phyloP scores from a whole-genome alignment of 2,888 invertebrate species.

The Leptogaster cylindrica region DNA sequence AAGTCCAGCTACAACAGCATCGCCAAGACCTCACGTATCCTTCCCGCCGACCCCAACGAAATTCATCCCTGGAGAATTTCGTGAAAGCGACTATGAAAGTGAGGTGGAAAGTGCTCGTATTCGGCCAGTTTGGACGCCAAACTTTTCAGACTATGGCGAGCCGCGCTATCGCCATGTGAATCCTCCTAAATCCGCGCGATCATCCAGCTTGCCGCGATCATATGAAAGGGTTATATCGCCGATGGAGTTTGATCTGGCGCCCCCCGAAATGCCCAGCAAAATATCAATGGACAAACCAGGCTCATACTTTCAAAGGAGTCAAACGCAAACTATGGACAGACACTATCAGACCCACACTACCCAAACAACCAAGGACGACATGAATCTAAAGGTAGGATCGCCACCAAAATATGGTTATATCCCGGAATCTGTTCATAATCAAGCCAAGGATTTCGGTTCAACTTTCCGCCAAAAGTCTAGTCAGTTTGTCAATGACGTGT shows the following conservation, averaged over 20 bases:
- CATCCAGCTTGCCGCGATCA: conserved; percentile 64
- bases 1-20: conserved; percentile 59
- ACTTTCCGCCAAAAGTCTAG: conserved; percentile 73
- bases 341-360: conserved; percentile 22
- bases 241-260: conserved; percentile 68
- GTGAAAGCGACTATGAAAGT: conserved; percentile 75
- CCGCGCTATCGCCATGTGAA: conserved; percentile 69
- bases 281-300: conserved; percentile 55
- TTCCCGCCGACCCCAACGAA: conserved; percentile 69
- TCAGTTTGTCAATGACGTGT: conserved; percentile 71
- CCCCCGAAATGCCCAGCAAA: conserved; percentile 62
- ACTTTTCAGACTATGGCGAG: conserved; percentile 66
- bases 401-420: conserved; percentile 68
- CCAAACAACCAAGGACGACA: conserved; percentile 54
- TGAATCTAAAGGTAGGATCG: conserved; percentile 65
- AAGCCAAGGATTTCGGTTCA: conserved; percentile 71
- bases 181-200: conserved; percentile 64
- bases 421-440: conserved; percentile 62
- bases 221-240: conserved; percentile 66
- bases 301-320: conserved; percentile 17
- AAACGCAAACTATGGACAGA: conserved; percentile 1
- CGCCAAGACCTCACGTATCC: conserved; percentile 59
- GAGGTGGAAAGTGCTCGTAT: conserved; percentile 69
- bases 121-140: conserved; percentile 70
- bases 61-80: conserved; percentile 70